Conservation (phyloP, 2,888 invertebrate genomes). For the Drosophila peninsularis region DNA sequence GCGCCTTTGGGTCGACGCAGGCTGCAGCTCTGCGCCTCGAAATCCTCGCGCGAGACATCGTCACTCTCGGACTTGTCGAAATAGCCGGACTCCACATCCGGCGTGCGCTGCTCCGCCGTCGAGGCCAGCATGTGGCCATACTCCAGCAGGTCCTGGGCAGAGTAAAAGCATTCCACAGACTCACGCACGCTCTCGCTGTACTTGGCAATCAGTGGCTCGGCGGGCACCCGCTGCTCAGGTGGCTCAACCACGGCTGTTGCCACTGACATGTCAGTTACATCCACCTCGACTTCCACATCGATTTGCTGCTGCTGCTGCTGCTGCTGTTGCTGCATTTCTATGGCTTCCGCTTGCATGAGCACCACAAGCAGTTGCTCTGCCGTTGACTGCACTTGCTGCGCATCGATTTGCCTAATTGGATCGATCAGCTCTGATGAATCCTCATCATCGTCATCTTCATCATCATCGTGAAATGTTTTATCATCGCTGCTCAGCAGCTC, state of each 20-base stretch:
- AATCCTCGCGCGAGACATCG: conserved; percentile 77
- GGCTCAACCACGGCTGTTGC: background rate
- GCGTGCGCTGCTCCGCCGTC: conserved; percentile 67
- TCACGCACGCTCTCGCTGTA: conserved; percentile 66
- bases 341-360: conserved; percentile 60
- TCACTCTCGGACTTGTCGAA: conserved; percentile 81
- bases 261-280: background rate
- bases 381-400: conserved; percentile 17
- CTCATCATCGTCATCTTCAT: conserved; percentile 43
- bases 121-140: conserved; percentile 70
- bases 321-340: conserved; percentile 37
- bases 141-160: conserved; percentile 79
- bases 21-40: conserved; percentile 46
- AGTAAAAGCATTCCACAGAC: conserved; percentile 78
- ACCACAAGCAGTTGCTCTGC: conserved; percentile 32
- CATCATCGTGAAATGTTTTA: conserved; percentile 65
- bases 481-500: conserved; percentile 69
- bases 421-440: conserved; percentile 41
- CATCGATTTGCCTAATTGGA: conserved; percentile 38
- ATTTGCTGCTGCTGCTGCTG: conserved; percentile 41
- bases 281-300: conserved; percentile 37
- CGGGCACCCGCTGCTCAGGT: background rate
- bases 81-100: conserved; percentile 80
- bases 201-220: conserved; percentile 15
- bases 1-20: conserved; percentile 8